Conservation (phyloP, 2,888 invertebrate genomes). For the Synergus gifuensis region DNA sequence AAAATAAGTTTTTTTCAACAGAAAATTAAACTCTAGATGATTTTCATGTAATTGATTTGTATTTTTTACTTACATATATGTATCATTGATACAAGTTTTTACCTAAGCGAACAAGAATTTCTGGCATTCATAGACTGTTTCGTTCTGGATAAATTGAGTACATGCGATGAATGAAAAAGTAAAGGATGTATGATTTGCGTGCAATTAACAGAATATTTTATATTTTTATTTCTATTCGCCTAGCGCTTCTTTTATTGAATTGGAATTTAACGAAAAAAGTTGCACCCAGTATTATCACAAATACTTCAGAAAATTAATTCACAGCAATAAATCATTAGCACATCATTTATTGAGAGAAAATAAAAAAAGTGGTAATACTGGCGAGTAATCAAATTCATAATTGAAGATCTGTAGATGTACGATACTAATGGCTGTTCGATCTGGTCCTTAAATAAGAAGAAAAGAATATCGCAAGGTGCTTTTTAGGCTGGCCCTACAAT, state of each 20-base stretch:
- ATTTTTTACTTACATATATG: too few relatives aligned
- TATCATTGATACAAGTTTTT: neutral
- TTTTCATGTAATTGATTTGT: too few relatives aligned
- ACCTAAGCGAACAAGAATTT: neutral
- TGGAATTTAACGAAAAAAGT: constrained; percentile 9
- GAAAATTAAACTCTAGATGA: too few relatives aligned
- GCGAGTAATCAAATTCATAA: neutral
- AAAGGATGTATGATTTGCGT: constrained; percentile 62
- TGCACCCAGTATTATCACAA: constrained; percentile 18
- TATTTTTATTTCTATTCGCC: constrained; percentile 49
- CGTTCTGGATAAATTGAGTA: constrained; percentile 43
- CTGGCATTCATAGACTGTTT: constrained; percentile 9
- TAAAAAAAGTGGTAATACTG: constrained; percentile 23
- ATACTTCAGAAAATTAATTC: neutral
- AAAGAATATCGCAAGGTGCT: constrained; percentile 44
- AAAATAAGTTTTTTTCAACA: neutral
- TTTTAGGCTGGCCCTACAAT: constrained; percentile 5
- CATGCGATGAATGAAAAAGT: constrained; percentile 51
- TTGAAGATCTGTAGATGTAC: neutral
- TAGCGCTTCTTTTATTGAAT: constrained; percentile 51
- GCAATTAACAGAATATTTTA: constrained; percentile 58
- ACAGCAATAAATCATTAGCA: neutral
- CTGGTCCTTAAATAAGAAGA: constrained; percentile 50
- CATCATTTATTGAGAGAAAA: neutral
- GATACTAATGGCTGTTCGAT: constrained; percentile 43